Conservation (phyloP, 2,113 vertebrate species). For the rabbit (Oryctolagus cuniculus) region DNA sequence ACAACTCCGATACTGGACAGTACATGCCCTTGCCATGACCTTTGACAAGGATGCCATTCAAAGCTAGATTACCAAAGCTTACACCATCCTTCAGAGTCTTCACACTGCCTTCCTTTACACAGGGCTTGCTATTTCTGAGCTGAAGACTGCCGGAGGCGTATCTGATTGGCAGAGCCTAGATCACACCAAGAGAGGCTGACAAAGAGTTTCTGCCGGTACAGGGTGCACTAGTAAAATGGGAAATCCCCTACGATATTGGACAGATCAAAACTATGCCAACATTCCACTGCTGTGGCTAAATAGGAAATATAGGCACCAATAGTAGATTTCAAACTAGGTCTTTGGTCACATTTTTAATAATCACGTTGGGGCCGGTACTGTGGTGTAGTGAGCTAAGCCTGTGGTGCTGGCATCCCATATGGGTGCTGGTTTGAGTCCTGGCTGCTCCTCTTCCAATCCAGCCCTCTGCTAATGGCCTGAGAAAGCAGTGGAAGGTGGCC, state of each 20-base stretch:
- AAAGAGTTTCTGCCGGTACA: neutral
- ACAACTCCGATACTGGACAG: neutral
- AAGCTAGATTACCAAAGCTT: neutral
- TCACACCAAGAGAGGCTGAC: neutral
- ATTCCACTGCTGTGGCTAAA: neutral
- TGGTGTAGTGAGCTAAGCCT: too few relatives aligned
- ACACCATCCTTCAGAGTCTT: neutral
- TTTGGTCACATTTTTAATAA: neutral
- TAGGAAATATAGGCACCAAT: neutral
- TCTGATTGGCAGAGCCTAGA: neutral
- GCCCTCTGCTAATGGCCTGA: too few relatives aligned
- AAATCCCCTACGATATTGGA: neutral
- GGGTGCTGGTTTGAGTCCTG: too few relatives aligned
- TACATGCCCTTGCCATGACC: neutral
- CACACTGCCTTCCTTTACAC: neutral
- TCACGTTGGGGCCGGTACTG: too few relatives aligned
- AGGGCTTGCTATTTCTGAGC: slow-evolving; percentile 38
- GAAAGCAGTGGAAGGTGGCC: too few relatives aligned
- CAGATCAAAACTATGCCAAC: neutral
- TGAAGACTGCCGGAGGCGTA: neutral
- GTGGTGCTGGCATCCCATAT: too few relatives aligned
- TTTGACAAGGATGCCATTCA: neutral
- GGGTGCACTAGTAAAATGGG: neutral
- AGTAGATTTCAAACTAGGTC: neutral
- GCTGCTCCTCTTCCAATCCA: too few relatives aligned